These are phyloP conservation scores for Erpetoichthys calabaricus DNA, from an alignment of 2,797 vertebrate genomes.

Conservation along the genomic window DNA sequence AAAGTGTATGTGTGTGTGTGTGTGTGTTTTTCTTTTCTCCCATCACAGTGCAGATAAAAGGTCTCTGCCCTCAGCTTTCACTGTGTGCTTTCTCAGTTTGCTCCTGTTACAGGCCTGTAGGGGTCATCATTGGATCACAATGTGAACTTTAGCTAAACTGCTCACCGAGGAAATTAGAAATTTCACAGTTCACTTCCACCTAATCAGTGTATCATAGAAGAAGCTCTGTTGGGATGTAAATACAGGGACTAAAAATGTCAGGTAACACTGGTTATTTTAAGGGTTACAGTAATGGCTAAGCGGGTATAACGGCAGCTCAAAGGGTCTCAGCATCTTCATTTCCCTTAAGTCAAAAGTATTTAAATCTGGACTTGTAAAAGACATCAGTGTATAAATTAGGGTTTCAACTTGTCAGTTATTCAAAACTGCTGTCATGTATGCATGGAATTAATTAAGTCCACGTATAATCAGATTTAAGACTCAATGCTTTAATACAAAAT, in stretches of 20 bases:
- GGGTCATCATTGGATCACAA: conserved; percentile 13
- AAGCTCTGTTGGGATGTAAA: background rate
- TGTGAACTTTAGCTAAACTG: conserved; percentile 11
- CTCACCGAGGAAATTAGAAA: conserved; percentile 8
- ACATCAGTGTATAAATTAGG: no score
- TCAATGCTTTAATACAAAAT: no score
- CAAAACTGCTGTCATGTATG: no score
- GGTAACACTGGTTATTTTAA: conserved; percentile 1
- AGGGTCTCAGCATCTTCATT: no score
- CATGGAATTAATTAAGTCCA: no score
- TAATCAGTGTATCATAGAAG: conserved; percentile 9
- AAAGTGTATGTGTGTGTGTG: no score
- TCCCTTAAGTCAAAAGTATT: no score
- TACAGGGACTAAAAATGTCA: background rate
- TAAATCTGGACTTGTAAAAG: no score
- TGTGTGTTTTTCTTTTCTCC: no score
- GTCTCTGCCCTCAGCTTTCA: background rate
- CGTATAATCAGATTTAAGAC: no score
- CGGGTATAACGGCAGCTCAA: no score
- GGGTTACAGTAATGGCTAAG: background rate
- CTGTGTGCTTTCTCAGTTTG: conserved; percentile 3
- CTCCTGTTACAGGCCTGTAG: conserved; percentile 12
- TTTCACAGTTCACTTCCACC: conserved; percentile 10
- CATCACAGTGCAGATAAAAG: background rate
- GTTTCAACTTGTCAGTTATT: no score